Percentiles rank a stretch among this genome's conserved stretches.
phyloP scores from a whole-genome alignment of 2,888 invertebrate genomes.

The Drosophila ezoana region DNA sequence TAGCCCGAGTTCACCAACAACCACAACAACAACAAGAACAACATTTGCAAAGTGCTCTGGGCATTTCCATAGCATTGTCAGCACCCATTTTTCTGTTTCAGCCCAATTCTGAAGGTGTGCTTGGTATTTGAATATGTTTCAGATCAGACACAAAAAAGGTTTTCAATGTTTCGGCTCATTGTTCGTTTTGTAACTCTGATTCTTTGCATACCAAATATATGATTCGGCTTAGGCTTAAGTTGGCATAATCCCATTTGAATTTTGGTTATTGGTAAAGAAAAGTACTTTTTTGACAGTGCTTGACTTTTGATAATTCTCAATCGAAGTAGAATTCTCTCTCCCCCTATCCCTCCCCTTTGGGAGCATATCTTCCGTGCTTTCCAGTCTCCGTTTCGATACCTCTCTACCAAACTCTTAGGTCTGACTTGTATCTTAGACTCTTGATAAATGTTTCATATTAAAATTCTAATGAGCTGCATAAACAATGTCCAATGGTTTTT shows the following conservation, averaged over 20 bases:
- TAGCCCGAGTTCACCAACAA: slow-evolving; percentile 13
- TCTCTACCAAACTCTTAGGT: too few species aligned
- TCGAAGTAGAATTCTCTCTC: too few species aligned
- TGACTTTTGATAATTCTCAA: too few species aligned
- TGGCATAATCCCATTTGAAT: too few species aligned
- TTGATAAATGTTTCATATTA: slow-evolving; percentile 61
- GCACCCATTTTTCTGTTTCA: slow-evolving; percentile 27
- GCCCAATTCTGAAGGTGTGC: slow-evolving; percentile 35
- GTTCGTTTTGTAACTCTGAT: too few species aligned
- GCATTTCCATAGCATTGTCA: slow-evolving; percentile 24
- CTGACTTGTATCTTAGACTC: neutral
- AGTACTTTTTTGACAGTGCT: too few species aligned
- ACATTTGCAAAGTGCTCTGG: slow-evolving; percentile 22
- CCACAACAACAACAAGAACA: slow-evolving; percentile 6
- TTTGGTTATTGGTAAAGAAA: too few species aligned
- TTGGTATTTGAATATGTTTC: slow-evolving; percentile 9
- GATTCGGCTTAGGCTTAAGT: too few species aligned
- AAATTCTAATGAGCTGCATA: slow-evolving; percentile 57
- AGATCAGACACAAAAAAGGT: neutral
- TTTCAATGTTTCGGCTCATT: too few species aligned
- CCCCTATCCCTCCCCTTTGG: too few species aligned
- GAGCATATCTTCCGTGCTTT: too few species aligned
- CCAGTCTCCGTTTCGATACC: neutral
- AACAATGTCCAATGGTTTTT: slow-evolving; percentile 26
- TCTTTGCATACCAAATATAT: too few species aligned